Evolutionary conservation across 2,113 vertebrate species (phyloP).

Genomic region (Crocuta crocuta): DNA sequence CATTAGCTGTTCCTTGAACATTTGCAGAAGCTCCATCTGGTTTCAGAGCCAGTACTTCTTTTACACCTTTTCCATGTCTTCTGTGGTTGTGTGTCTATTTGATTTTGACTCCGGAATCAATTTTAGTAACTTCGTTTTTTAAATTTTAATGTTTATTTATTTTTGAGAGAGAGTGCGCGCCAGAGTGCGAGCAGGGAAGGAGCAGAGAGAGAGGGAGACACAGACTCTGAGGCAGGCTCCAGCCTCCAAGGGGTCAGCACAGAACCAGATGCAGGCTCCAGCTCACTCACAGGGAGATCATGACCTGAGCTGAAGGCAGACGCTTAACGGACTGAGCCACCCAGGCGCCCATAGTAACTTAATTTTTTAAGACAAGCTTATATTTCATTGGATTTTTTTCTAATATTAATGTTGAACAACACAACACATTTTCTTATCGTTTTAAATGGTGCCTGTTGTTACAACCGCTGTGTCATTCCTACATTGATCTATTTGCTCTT

Average conservation of each 20-base stretch:
- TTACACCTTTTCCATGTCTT: neutral
- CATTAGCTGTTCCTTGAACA: constrained; percentile 48
- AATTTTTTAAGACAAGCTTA: constrained; percentile 41
- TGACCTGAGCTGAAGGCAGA: too few species aligned
- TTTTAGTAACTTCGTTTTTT: constrained; percentile 51
- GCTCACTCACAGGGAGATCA: too few species aligned
- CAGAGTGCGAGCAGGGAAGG: too few species aligned
- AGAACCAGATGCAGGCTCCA: too few species aligned
- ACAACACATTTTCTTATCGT: neutral
- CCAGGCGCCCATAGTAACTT: too few species aligned
- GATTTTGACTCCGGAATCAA: constrained; percentile 27
- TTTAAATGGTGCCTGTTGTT: neutral
- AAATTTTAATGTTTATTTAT: too few species aligned
- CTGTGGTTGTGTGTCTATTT: neutral
- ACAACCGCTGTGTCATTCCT: neutral
- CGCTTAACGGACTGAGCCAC: too few species aligned
- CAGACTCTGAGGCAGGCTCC: too few species aligned
- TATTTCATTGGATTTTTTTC: neutral
- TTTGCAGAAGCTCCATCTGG: constrained; percentile 29
- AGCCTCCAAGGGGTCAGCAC: too few species aligned
- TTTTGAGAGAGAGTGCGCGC: too few species aligned
- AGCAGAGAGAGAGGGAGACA: too few species aligned
- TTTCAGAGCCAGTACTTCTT: neutral
- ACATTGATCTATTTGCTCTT: neutral
- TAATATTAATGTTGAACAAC: neutral